phyloP scores from a whole-genome alignment of 2,797 vertebrate genomes.

The Sebastes umbrosus region DNA sequence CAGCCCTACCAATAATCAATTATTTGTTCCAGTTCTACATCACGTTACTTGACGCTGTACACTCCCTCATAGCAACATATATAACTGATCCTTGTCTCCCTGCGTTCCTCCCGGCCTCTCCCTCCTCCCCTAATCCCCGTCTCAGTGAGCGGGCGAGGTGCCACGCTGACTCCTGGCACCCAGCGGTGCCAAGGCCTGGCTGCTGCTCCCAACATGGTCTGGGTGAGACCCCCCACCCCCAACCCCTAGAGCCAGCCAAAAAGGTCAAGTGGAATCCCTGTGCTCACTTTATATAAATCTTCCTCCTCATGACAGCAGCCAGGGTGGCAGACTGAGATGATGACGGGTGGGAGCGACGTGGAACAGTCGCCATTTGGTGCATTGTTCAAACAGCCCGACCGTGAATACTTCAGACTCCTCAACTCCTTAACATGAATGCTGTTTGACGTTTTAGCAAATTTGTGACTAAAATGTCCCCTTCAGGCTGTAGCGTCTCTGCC shows the following conservation, averaged over 20 bases:
- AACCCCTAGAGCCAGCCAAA: background rate
- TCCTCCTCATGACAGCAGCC: background rate
- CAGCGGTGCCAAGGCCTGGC: too few relatives aligned
- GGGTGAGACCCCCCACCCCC: too few relatives aligned
- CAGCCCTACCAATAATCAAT: too few relatives aligned
- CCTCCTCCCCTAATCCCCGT: background rate
- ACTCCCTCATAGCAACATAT: background rate
- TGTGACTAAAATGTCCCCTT: background rate
- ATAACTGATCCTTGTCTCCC: background rate
- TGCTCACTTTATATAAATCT: background rate
- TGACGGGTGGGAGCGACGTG: background rate
- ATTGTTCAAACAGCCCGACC: background rate
- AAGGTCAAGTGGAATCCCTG: background rate
- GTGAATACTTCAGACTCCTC: background rate
- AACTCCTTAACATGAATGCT: background rate
- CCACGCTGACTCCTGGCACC: background rate
- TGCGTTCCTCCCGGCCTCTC: background rate
- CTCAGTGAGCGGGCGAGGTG: background rate
- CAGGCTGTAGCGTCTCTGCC: background rate
- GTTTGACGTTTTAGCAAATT: conserved; percentile 1
- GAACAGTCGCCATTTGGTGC: conserved; percentile 12
- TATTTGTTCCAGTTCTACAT: background rate
- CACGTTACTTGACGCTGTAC: background rate
- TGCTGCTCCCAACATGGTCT: background rate
- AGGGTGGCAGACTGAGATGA: background rate